These are phyloP conservation scores for Drosophila kuntzei DNA, from an alignment of 2,888 invertebrate genomes.

Conservation along the genomic window DNA sequence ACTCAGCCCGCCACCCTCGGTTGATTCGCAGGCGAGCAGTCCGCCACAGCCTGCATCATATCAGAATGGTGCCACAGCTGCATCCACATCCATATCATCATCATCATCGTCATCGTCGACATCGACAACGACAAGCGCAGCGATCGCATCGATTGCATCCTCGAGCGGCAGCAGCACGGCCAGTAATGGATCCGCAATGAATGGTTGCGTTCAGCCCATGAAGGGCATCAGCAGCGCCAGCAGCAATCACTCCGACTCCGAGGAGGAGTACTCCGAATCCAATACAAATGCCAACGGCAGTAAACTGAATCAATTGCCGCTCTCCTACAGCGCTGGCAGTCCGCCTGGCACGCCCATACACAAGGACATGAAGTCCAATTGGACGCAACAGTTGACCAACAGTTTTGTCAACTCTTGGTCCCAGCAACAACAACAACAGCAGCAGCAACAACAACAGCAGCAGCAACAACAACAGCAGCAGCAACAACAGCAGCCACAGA, in stretches of 20 bases:
- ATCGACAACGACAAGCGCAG: constrained; percentile 24
- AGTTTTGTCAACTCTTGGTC: constrained; percentile 85
- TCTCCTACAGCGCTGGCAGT: constrained; percentile 85
- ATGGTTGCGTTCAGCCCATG: constrained; percentile 77
- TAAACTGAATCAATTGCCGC: constrained; percentile 75
- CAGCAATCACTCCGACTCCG: constrained; percentile 93
- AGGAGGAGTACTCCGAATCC: constrained; percentile 88
- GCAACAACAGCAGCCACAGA: constrained; percentile 68
- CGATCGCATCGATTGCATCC: constrained; percentile 16
- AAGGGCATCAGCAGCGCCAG: constrained; percentile 87
- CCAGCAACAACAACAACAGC: constrained; percentile 75
- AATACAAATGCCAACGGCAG: constrained; percentile 24
- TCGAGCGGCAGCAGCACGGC: constrained; percentile 68
- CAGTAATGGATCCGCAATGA: constrained; percentile 60
- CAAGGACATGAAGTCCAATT: constrained; percentile 86
- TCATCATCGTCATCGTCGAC: constrained; percentile 6
- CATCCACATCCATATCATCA: constrained; percentile 39
- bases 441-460: constrained; percentile 56
- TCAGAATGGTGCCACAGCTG: constrained; percentile 72
- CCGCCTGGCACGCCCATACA: constrained; percentile 89
- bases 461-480: constrained; percentile 70
- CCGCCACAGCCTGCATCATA: constrained; percentile 91
- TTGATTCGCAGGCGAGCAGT: constrained; percentile 94
- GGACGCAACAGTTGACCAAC: constrained; percentile 85
- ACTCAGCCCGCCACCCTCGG: constrained; percentile 95